Evolutionary conservation across 2,113 vertebrate genomes (phyloP).

Genomic region (Sapayoa aenigma): DNA sequence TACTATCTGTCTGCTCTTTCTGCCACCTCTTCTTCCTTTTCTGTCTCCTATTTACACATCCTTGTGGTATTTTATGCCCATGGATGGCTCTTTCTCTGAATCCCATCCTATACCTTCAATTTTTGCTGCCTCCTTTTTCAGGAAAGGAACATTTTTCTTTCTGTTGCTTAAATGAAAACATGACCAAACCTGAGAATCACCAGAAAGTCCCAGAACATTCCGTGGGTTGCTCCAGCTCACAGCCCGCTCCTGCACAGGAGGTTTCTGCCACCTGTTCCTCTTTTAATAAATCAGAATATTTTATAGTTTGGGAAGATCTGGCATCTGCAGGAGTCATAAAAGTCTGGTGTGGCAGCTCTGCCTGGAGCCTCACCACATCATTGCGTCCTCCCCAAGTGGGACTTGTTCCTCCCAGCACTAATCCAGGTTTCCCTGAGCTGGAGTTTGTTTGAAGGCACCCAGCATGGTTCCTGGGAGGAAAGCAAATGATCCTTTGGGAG

Average conservation of each 20-base stretch:
- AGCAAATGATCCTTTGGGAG: neutral
- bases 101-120: neutral
- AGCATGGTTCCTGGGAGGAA: neutral
- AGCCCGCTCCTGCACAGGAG: neutral
- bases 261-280: neutral
- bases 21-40: neutral
- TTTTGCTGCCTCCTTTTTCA: neutral
- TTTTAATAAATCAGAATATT: neutral
- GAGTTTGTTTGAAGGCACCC: neutral
- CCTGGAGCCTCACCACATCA: rapidly evolving
- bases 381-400: neutral
- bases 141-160: neutral
- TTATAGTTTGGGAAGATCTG: neutral
- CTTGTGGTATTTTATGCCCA: neutral
- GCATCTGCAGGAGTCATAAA: neutral
- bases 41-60: neutral
- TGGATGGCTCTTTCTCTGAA: rapidly evolving
- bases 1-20: neutral
- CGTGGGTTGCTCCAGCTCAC: neutral
- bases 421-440: neutral
- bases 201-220: neutral
- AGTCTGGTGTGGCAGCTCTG: neutral
- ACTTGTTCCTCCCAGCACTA: neutral
- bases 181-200: rapidly evolving
- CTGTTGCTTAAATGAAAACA: neutral